Evolutionary conservation across 2,797 vertebrate genomes (phyloP).

Genomic region (Oryzias dopingdopingensis): DNA sequence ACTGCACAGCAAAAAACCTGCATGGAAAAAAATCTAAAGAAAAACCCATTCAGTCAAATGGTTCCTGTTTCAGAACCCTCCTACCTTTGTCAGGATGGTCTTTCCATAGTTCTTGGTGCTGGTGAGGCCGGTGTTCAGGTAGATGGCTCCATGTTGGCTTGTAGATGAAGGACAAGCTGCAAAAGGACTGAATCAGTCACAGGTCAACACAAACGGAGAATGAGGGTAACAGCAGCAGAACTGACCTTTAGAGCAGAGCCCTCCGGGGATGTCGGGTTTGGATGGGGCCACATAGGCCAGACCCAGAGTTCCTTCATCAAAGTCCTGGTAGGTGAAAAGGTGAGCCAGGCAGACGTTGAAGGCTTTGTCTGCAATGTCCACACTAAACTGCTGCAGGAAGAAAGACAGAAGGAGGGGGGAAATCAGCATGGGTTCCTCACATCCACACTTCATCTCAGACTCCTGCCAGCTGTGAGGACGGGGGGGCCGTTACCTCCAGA

Average conservation of each 20-base stretch:
- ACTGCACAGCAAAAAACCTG: too few relatives aligned
- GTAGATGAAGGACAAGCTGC: constrained; percentile 81
- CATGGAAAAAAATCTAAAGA: too few relatives aligned
- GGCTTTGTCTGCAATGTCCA: constrained; percentile 91
- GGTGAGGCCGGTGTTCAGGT: constrained; percentile 94
- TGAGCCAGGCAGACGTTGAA: constrained; percentile 92
- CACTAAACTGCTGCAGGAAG: constrained; percentile 88
- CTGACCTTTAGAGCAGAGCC: constrained; percentile 93
- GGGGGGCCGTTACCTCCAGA: constrained; percentile 81
- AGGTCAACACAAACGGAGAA: not conserved
- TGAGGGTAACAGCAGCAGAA: not conserved
- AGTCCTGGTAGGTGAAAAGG: constrained; percentile 98
- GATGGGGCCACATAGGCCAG: constrained; percentile 93
- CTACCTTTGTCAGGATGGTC: constrained; percentile 96
- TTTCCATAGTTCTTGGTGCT: constrained; percentile 98
- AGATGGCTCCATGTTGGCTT: constrained; percentile 81
- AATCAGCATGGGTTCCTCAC: not conserved
- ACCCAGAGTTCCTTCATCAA: constrained; percentile 93
- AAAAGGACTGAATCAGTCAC: constrained; percentile 1
- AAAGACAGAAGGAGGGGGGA: not conserved
- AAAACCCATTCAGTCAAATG: too few relatives aligned
- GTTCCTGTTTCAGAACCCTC: not conserved
- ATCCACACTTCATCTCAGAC: too few relatives aligned
- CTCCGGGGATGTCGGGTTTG: constrained; percentile 87
- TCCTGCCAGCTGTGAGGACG: not conserved